Evolutionary conservation across 2,888 invertebrate genomes (phyloP), one percentile per base, ranked within the genome.

Genomic region (Microchrysa polita): DNA sequence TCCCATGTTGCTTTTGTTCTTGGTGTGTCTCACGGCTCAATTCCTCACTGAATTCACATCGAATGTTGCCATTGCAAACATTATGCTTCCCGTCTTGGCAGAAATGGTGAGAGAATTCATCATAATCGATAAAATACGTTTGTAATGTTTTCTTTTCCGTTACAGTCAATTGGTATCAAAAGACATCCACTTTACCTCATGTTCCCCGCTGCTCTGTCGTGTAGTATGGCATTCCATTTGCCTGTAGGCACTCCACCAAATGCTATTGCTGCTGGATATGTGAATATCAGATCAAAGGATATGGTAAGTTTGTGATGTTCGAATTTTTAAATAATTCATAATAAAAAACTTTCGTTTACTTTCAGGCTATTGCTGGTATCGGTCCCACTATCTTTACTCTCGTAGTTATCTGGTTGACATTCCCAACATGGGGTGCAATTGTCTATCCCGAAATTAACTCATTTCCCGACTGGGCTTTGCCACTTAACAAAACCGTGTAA

Each of bases 171-270:
- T 14, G 89, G 88, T 0, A 88, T 93, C 72, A 83, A 88, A 79
- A 87, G 94, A 73, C 94, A 97, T 86, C 97, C 97, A 0, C 86
- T 97, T 74, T 94, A 93, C 84, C 87, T 97, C 82, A 95, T 96
- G 91, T 87, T 96, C 79, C 96, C 97, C 0, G 94, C 95, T 0
- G 90, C 96, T 0, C 86, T 97, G 23, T 92, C 94, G 22, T 95
- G 95, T 82, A 96, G 96, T 72, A 95, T 95, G 87, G 95, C 94
- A 9, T 94, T 96, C 88, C 95, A 95, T 88, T 88, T 97, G 83
- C 97, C 96, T 0, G 96, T 97, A 14, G 96, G 96, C 63, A 97
- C 97, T 0, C 96, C 97, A 1, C 96, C 97, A 16, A 97, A 97
- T 85, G 97, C 97, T 2, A 94, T 98, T 75, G 96, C 94, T 0